These are phyloP conservation scores for Aplysia californica DNA, from an alignment of 1,140 invertebrate species.

Conservation along the genomic window DNA sequence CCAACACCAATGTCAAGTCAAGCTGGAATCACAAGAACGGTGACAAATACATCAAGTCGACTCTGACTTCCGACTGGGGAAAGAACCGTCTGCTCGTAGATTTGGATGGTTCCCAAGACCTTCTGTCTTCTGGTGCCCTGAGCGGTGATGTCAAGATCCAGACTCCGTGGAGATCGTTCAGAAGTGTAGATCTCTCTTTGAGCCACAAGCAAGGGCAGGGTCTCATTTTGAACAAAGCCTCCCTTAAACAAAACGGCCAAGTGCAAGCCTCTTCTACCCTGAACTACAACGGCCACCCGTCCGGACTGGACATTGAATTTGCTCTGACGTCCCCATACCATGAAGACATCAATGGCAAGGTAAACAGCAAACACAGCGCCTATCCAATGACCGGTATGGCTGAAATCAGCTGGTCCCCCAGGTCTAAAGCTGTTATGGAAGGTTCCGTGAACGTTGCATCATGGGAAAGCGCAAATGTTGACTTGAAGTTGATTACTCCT, in stretches of 20 bases:
- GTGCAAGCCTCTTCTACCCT: background rate
- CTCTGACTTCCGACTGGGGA: slow-evolving; percentile 31
- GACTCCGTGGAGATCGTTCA: slow-evolving; percentile 25
- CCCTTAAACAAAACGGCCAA: slow-evolving; percentile 3
- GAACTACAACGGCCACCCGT: background rate
- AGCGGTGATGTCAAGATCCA: slow-evolving; percentile 18
- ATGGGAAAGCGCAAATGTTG: background rate
- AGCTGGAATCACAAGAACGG: slow-evolving; percentile 41
- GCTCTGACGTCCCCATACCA: slow-evolving; percentile 7
- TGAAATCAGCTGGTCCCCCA: slow-evolving; percentile 23
- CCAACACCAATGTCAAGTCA: background rate
- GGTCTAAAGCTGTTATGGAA: slow-evolving; percentile 1
- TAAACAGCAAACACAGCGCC: background rate
- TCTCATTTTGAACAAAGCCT: background rate
- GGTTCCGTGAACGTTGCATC: background rate
- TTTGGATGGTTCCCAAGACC: slow-evolving; percentile 25
- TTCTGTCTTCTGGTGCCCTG: background rate
- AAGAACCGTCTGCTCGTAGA: background rate
- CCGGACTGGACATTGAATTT: slow-evolving; percentile 2
- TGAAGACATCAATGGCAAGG: slow-evolving; percentile 15
- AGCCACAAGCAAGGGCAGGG: slow-evolving; percentile 12
- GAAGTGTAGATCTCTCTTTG: slow-evolving; percentile 8
- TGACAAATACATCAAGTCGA: slow-evolving; percentile 28
- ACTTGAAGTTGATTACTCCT: slow-evolving; percentile 32
- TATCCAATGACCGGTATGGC: slow-evolving; percentile 21